phyloP scores from a whole-genome alignment of 2,113 vertebrate genomes.

The Nothocercus nigrocapillus region DNA sequence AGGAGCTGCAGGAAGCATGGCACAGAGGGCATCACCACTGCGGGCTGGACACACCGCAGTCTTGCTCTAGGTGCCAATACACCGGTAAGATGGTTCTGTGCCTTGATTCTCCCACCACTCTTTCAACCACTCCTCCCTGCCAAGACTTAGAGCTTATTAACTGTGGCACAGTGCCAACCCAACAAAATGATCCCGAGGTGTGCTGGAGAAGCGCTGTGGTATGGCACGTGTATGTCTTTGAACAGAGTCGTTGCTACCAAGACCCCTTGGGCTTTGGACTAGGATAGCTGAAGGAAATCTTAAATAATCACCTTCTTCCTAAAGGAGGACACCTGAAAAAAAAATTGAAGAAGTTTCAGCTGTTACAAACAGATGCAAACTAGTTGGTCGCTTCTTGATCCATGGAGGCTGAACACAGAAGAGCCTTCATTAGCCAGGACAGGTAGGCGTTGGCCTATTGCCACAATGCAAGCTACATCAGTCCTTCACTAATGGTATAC shows the following conservation, averaged over 20 bases:
- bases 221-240: neutral
- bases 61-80: neutral
- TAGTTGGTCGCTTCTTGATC: neutral
- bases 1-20: neutral
- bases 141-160: accelerated
- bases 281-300: neutral
- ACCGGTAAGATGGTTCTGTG: neutral
- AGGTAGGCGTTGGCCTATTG: neutral
- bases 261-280: neutral
- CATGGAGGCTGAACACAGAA: neutral
- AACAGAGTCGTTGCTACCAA: neutral
- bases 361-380: neutral
- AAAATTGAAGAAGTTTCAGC: neutral
- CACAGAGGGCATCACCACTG: accelerated
- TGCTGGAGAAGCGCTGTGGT: neutral
- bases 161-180: neutral
- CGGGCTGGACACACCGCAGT: neutral
- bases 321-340: neutral
- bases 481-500: accelerated
- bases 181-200: accelerated
- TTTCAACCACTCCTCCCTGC: neutral
- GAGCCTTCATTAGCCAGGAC: neutral
- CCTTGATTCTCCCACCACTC: too few relatives aligned
- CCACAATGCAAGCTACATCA: accelerated
- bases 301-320: neutral